A percentile compares a stretch with the other conserved stretches of the same genome.
Conservation (phyloP, 2,888 invertebrate genomes). For the Eretmocerus hayati region DNA sequence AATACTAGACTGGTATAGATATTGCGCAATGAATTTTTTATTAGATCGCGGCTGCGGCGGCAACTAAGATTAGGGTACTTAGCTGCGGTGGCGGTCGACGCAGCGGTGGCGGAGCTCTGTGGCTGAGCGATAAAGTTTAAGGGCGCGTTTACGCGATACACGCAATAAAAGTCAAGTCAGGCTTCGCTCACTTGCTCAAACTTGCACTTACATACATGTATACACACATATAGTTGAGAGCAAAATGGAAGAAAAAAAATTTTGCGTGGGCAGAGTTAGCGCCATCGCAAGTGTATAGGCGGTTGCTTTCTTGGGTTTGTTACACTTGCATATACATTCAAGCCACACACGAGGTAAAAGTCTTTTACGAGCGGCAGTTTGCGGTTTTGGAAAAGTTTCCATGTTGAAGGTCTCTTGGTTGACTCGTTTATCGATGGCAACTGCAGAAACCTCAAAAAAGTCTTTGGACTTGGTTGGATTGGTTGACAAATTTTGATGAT, state of each 20-base stretch:
- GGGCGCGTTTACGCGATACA: slow-evolving; percentile 38
- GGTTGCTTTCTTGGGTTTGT: too few relatives aligned
- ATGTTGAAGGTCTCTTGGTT: too few relatives aligned
- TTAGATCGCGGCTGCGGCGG: slow-evolving; percentile 16
- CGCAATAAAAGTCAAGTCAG: slow-evolving; percentile 39
- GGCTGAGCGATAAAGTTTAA: slow-evolving; percentile 25
- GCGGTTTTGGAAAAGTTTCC: slow-evolving; percentile 39
- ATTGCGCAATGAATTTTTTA: slow-evolving; percentile 22
- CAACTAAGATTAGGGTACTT: slow-evolving; percentile 22
- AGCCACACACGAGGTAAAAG: slow-evolving; percentile 13
- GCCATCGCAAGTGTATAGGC: too few relatives aligned
- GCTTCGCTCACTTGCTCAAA: slow-evolving; percentile 10
- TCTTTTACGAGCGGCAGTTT: slow-evolving; percentile 39
- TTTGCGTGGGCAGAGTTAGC: too few relatives aligned
- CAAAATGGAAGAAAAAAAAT: slow-evolving; percentile 11
- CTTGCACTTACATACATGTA: too few relatives aligned
- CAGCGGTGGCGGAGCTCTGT: too few relatives aligned
- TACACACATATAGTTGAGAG: too few relatives aligned
- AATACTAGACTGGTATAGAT: neutral
- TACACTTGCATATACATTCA: slow-evolving; percentile 14
- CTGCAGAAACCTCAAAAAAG: too few relatives aligned
- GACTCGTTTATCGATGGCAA: too few relatives aligned
- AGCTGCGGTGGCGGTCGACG: slow-evolving; percentile 8
- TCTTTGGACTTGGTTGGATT: too few relatives aligned
- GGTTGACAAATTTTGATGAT: too few relatives aligned